Base-by-base conservation (phyloP, 2,888 invertebrate species). In the Agriotes lineatus region DNA sequence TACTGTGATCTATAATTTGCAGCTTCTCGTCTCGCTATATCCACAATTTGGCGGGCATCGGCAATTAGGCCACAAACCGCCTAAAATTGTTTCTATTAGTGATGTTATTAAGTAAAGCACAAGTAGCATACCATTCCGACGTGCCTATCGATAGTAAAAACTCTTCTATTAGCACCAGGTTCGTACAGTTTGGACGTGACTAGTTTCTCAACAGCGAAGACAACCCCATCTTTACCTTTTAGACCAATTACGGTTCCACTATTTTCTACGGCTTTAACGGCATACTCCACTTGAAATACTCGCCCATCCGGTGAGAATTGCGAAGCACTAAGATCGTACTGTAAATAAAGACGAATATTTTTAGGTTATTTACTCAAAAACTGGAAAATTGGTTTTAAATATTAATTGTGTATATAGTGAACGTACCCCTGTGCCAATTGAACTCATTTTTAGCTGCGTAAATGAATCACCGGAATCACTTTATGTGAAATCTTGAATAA, bases 261-360 rank as follows among this genome's bases (percentile, higher is more conserved):
- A 63, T 84, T 84, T 86, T 99, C 99, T 1, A 99, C 99, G 2
- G 99, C 99, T 86, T 99, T 99, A 62, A 94, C 94, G 2, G 99
- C 99, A 86, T 99, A 99, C 87, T 99, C 99, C 1, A 99, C 97
- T 90, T 99, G 99, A 85, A 99, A 99, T 33, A 99, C 99, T 77
- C 99, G 89, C 7, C 99, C 99, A 84, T 99, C 99, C 1, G 99
- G 99, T 1, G 99, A 99, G 86, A 99, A 99, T 88, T 99, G 99
- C 42, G 99, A 97, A n/a, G 99, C 99, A 69, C 99, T 99, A 79
- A 99, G 89, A 90, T 99, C 99, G 84, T 99, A 99, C 96, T 97
- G 85, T 61, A 89, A 88, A 37, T 6, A 39, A 33, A 37, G 2
- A 7, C 6, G 14, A n/a, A 56, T 18, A 12, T 7, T 25, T 25